These are phyloP conservation scores for Anthopleura xanthogrammica DNA, from an alignment of 92 coral and sea anemone genomes.

Conservation along the genomic window DNA sequence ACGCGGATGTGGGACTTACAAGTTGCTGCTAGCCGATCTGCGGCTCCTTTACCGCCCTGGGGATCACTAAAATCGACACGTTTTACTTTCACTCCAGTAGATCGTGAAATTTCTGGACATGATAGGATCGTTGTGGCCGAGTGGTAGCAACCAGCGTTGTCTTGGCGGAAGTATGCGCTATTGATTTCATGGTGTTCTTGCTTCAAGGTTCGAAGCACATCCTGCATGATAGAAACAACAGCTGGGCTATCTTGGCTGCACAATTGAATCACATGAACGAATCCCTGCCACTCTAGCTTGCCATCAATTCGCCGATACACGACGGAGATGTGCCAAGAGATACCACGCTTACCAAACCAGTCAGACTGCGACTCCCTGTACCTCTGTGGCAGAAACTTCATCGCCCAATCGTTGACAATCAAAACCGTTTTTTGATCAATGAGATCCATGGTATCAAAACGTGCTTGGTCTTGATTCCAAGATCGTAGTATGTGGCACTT, in stretches of 20 bases:
- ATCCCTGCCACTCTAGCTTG: too few species aligned
- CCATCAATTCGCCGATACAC: too few species aligned
- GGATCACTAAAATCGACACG: too few species aligned
- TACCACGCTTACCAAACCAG: too few species aligned
- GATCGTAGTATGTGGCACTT: conserved; percentile 36
- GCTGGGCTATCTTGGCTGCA: too few species aligned
- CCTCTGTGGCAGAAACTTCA: too few species aligned
- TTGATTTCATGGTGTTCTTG: conserved; percentile 22
- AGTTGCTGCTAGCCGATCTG: too few species aligned
- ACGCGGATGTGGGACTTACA: too few species aligned
- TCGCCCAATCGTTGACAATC: conserved; percentile 46
- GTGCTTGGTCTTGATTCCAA: conserved; percentile 36
- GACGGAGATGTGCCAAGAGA: too few species aligned
- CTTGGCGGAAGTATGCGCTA: conserved; percentile 40
- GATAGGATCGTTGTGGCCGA: conserved; percentile 49
- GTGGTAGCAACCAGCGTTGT: conserved; percentile 55
- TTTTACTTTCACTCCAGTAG: conserved; percentile 5
- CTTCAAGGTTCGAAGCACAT: conserved; percentile 31
- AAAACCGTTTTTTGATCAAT: conserved; percentile 29
- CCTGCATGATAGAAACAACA: conserved; percentile 42
- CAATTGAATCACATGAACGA: too few species aligned
- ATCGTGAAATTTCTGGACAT: conserved; percentile 31
- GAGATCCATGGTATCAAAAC: conserved; percentile 19
- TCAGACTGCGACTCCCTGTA: too few species aligned
- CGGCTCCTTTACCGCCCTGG: too few species aligned